These are phyloP conservation scores for Steatocranus sp. DNA, from an alignment of 2,797 vertebrate species.

Conservation along the genomic window DNA sequence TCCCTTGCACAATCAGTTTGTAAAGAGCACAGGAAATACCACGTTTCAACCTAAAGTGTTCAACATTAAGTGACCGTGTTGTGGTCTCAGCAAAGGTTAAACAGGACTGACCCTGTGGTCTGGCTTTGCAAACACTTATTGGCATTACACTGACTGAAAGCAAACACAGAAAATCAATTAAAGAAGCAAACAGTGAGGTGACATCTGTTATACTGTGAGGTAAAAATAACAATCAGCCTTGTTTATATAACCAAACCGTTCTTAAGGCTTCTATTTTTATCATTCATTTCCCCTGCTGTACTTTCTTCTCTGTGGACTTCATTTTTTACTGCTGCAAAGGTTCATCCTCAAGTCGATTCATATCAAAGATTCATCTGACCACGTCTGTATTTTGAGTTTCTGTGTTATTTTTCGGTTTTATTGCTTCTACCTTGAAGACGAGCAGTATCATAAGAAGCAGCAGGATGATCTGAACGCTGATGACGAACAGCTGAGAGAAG, in stretches of 20 bases:
- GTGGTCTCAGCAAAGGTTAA: not conserved
- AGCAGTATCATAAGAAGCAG: conserved; percentile 78
- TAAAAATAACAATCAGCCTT: not conserved
- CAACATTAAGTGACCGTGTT: not conserved
- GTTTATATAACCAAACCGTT: not conserved
- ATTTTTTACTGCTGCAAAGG: not conserved
- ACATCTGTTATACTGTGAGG: not conserved
- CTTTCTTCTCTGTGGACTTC: not conserved
- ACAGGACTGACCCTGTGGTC: not conserved
- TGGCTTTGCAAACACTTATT: not conserved
- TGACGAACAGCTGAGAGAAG: conserved; percentile 76
- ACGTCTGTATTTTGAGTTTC: not conserved
- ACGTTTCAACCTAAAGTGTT: accelerated
- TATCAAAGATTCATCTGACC: not conserved
- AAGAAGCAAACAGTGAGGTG: not conserved
- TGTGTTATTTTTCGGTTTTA: not conserved
- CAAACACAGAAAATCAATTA: not conserved
- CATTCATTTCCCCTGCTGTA: not conserved
- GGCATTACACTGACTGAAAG: not conserved
- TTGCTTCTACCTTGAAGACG: conserved; percentile 58
- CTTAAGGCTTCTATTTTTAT: not conserved
- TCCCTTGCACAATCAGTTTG: not conserved
- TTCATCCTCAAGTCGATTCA: not conserved
- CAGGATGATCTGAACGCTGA: conserved; percentile 71
- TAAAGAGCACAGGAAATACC: not conserved